Evolutionary conservation across 2,888 invertebrate genomes (phyloP), one percentile per base, ranked within the genome.

Genomic region (Ryuthela nishihirai): DNA sequence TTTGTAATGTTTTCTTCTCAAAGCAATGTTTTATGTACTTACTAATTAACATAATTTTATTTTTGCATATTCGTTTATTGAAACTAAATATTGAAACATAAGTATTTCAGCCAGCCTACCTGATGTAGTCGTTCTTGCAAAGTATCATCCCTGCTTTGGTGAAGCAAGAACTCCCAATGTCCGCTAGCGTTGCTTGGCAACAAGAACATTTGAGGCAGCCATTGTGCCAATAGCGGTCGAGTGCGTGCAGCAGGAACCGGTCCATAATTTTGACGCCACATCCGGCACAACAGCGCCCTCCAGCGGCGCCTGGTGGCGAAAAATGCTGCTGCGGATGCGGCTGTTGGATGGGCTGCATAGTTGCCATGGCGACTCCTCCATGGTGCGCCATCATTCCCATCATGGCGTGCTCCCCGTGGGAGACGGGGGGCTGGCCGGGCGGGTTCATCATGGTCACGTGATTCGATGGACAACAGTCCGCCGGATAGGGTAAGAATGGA

Each of bases 141-240:
- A 94, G 83, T 76, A 94, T 91, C 87, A 94, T 89, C 71, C 89
- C 89, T 66, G 87, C 85, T 80, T 88, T 88, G 77, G 88, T 87
- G 79, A 88, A 94, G 81, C 93, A 94, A 72, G 91, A 88, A 67
- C 84, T 81, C 65, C 91, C 92, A 76, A 93, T 85, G 75, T 94
- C 93, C 71, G 90, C 92, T 68, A 94, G 81, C 74, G 86, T 85
- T 67, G 87, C 86, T 67, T 85, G 85, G 77, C 94, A 94, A 78
- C 86, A 88, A 73, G 88, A 84, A 81, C 94, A 94, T 79, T 93
- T 94, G 71, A 94, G 83, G 77, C 94, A 94, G 70, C 85, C 84
- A 80, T 91, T 90, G 80, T 94, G 94, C 94, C 94, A 94, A 78
- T 90, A 93, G 76, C 91, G 81, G 80, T 94, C 93, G 75, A 93